Percentiles rank a stretch among this genome's conserved stretches.
Conservation (phyloP, 2,113 vertebrate species). For the human (Homo sapiens) region GRCh38 chr14:24128001-24128500, state of each 20-base stretch:
- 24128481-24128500: background rate
- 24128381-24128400: background rate
- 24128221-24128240: background rate
- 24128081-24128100: background rate
- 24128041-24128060: background rate
- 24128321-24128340: too few relatives aligned
- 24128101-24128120: background rate
- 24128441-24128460: background rate
- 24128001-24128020: background rate
- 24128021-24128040: background rate
- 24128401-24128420: background rate
- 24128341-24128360: too few relatives aligned
- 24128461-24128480: background rate
- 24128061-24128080: background rate
- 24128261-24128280: background rate
- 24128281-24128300: too few relatives aligned
- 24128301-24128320: too few relatives aligned
- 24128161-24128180: background rate
- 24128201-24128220: background rate
- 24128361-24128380: too few relatives aligned
- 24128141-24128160: background rate
- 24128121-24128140: background rate
- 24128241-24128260: background rate
- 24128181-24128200: background rate
- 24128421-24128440: conserved; percentile 5